These are phyloP conservation scores for Galeopterus variegatus DNA, from an alignment of 2,113 vertebrate species.

Conservation along the genomic window DNA sequence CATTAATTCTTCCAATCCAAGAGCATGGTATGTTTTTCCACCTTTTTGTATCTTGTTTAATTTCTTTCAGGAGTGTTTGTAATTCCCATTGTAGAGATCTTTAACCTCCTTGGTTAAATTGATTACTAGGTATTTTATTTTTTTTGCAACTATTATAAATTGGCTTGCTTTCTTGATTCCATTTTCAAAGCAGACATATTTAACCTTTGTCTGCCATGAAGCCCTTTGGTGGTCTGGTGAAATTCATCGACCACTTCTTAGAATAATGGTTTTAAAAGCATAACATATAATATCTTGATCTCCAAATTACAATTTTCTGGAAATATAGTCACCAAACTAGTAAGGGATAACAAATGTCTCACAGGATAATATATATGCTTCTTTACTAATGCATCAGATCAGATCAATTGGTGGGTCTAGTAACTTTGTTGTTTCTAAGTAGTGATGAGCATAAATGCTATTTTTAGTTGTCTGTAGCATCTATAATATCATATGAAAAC, in stretches of 20 bases:
- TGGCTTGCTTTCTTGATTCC: too few species aligned
- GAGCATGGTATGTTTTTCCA: too few species aligned
- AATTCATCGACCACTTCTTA: not conserved
- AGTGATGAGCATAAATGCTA: not conserved
- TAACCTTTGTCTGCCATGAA: not conserved
- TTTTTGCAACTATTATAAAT: too few species aligned
- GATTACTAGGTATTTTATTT: too few species aligned
- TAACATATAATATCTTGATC: not conserved
- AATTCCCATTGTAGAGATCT: too few species aligned
- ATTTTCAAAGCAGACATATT: not conserved
- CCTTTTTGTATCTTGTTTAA: too few species aligned
- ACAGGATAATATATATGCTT: not conserved
- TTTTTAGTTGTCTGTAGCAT: not conserved
- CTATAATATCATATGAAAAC: not conserved
- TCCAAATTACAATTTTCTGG: not conserved
- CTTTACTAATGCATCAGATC: not conserved
- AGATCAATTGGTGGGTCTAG: not conserved
- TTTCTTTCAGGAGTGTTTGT: too few species aligned
- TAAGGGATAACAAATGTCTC: not conserved
- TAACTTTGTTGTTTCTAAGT: not conserved
- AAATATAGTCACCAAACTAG: not conserved
- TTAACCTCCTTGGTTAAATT: too few species aligned
- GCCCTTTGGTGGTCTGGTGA: not conserved
- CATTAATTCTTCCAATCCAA: too few species aligned
- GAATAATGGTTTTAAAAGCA: not conserved